Percentiles rank a stretch among this genome's conserved stretches.
phyloP scores from a whole-genome alignment of 2,888 invertebrate species.

The Conus canariensis region DNA sequence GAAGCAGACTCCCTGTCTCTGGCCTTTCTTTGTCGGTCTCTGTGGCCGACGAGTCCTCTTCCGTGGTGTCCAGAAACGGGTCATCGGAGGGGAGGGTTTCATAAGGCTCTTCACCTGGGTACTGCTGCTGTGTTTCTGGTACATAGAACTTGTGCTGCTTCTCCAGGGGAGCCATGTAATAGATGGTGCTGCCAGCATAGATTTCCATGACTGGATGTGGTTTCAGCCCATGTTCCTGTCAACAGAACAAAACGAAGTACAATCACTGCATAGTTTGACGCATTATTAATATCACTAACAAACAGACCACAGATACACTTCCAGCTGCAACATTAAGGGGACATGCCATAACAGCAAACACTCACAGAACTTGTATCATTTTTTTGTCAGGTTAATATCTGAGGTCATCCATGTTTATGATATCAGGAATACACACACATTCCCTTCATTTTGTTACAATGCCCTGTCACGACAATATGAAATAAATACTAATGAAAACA shows the following conservation, averaged over 20 bases:
- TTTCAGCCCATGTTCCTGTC: conserved; percentile 76
- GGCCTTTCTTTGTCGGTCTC: not conserved
- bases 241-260: conserved; percentile 44
- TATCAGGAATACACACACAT: too few relatives aligned
- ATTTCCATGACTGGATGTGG: conserved; percentile 80
- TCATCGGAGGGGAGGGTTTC: not conserved
- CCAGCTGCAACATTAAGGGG: not conserved
- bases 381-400: not conserved
- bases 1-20: not conserved
- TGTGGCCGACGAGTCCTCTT: too few relatives aligned
- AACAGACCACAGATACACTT: too few relatives aligned
- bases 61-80: not conserved
- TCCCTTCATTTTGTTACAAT: too few relatives aligned
- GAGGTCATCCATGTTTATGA: too few relatives aligned
- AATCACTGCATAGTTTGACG: not conserved
- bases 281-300: too few relatives aligned
- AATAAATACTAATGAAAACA: too few relatives aligned
- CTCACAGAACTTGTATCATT: not conserved
- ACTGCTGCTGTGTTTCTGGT: conserved; percentile 66
- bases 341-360: not conserved
- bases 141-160: conserved; percentile 80
- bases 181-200: conserved; percentile 77
- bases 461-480: too few relatives aligned
- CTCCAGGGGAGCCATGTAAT: conserved; percentile 79
- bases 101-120: conserved; percentile 19